Conservation (phyloP, 2,888 invertebrate species). For the Uloborus plumipes region DNA sequence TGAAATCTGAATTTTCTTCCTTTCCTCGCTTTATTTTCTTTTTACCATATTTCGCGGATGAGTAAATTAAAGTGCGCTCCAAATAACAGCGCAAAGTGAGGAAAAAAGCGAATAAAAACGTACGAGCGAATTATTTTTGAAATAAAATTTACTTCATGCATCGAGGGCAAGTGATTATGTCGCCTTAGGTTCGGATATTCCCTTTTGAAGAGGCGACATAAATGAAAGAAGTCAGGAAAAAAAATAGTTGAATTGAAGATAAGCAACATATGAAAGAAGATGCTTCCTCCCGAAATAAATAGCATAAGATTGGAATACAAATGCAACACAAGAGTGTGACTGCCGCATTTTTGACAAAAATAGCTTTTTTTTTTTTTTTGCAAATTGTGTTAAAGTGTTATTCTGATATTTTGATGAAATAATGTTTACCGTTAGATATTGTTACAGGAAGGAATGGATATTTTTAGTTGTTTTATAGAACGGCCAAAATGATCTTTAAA, state of each 20-base stretch:
- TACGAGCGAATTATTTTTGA: slow-evolving; percentile 37
- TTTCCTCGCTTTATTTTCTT: slow-evolving; percentile 16
- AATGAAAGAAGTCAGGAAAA: slow-evolving; percentile 1
- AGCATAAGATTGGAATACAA: slow-evolving; percentile 14
- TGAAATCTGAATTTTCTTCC: slow-evolving; percentile 13
- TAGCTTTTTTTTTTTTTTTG: not conserved
- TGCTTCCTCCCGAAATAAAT: slow-evolving; percentile 15
- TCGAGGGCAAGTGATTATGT: slow-evolving; percentile 41
- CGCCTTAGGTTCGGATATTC: slow-evolving; percentile 18
- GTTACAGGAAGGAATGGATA: too few species aligned
- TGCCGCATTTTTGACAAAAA: not conserved
- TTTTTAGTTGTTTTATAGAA: too few species aligned
- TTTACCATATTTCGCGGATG: slow-evolving; percentile 35
- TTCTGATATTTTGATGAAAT: not conserved
- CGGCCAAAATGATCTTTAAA: too few species aligned
- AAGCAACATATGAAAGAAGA: slow-evolving; percentile 1
- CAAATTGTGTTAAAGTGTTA: slow-evolving; percentile 13
- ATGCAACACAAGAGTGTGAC: slow-evolving; percentile 1
- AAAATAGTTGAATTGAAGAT: slow-evolving; percentile 17
- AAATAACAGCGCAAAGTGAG: slow-evolving; percentile 1
- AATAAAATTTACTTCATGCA: slow-evolving; percentile 40
- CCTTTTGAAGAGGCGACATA: not conserved
- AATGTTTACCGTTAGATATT: too few species aligned
- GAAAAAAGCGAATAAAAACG: slow-evolving; percentile 23
- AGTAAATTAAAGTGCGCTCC: slow-evolving; percentile 39